phyloP scores from a whole-genome alignment of 2,888 invertebrate species.

The Pyrocoelia pectoralis region DNA sequence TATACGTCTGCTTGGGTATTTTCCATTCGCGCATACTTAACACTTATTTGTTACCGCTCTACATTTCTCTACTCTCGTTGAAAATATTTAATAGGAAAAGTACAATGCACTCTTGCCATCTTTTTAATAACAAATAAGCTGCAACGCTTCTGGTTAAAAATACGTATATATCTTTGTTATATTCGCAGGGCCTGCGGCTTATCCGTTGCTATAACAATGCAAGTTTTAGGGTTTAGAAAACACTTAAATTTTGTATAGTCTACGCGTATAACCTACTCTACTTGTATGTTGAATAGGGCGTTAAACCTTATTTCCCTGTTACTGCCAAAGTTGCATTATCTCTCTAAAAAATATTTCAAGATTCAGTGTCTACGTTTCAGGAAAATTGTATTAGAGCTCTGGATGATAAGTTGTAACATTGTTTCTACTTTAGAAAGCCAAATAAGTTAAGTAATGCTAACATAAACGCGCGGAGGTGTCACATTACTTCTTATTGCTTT shows the following conservation, averaged over 20 bases:
- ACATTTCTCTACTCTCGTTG: neutral
- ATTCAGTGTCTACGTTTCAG: too few relatives aligned
- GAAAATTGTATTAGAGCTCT: too few relatives aligned
- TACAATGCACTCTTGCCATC: neutral
- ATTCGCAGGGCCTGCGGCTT: neutral
- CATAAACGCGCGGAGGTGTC: too few relatives aligned
- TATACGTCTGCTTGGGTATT: too few relatives aligned
- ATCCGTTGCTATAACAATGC: constrained; percentile 4
- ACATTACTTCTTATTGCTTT: too few relatives aligned
- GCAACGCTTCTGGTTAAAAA: constrained; percentile 5
- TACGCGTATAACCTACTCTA: neutral
- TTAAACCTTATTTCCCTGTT: too few relatives aligned
- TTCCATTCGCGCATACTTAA: too few relatives aligned
- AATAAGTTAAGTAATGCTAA: too few relatives aligned
- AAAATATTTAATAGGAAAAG: neutral
- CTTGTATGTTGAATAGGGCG: neutral
- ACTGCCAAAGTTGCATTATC: too few relatives aligned
- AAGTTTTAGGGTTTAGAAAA: constrained; percentile 6
- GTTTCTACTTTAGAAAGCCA: too few relatives aligned
- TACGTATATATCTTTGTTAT: neutral
- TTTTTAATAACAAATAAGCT: constrained; percentile 6
- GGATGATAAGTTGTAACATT: too few relatives aligned
- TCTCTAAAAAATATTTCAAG: too few relatives aligned
- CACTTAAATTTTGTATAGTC: constrained; percentile 1
- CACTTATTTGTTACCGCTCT: neutral